Conservation (phyloP, 2,888 invertebrate genomes). For the Scelioninae gen. 1 region DNA sequence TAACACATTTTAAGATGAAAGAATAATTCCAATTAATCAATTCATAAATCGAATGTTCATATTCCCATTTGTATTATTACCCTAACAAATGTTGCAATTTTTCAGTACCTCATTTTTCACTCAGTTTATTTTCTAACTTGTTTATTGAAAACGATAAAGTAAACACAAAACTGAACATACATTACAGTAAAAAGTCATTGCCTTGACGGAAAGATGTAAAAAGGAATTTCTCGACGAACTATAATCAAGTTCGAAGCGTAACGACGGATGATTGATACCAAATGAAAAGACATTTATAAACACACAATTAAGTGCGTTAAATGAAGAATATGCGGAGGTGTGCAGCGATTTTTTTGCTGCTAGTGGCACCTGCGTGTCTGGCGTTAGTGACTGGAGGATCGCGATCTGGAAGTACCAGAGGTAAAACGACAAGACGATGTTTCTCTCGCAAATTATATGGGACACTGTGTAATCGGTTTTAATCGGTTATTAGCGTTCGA, state of each 20-base stretch:
- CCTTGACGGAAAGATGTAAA: slow-evolving; percentile 38
- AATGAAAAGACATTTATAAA: slow-evolving; percentile 51
- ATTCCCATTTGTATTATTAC: too few relatives aligned
- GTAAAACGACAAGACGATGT: slow-evolving; percentile 16
- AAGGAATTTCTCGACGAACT: background rate
- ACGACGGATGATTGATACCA: slow-evolving; percentile 38
- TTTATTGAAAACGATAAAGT: background rate
- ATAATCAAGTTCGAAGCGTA: slow-evolving; percentile 20
- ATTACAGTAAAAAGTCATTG: slow-evolving; percentile 20
- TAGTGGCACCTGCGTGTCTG: slow-evolving; percentile 51
- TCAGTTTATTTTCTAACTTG: background rate
- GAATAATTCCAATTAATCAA: slow-evolving; percentile 3
- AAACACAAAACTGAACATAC: background rate
- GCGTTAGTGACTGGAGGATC: slow-evolving; percentile 54
- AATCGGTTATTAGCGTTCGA: too few relatives aligned
- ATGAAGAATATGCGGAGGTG: slow-evolving; percentile 53
- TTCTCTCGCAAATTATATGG: too few relatives aligned
- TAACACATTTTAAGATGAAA: background rate
- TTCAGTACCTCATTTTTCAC: too few relatives aligned
- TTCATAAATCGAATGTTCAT: background rate
- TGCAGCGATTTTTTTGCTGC: slow-evolving; percentile 49
- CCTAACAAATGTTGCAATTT: too few relatives aligned
- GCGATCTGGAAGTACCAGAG: slow-evolving; percentile 31
- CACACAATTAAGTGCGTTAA: slow-evolving; percentile 32
- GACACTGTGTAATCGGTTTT: too few relatives aligned